Evolutionary conservation across 37 sponge, comb jelly and placozoan species (phyloP).

Genomic region (Eunapius fragilis): DNA sequence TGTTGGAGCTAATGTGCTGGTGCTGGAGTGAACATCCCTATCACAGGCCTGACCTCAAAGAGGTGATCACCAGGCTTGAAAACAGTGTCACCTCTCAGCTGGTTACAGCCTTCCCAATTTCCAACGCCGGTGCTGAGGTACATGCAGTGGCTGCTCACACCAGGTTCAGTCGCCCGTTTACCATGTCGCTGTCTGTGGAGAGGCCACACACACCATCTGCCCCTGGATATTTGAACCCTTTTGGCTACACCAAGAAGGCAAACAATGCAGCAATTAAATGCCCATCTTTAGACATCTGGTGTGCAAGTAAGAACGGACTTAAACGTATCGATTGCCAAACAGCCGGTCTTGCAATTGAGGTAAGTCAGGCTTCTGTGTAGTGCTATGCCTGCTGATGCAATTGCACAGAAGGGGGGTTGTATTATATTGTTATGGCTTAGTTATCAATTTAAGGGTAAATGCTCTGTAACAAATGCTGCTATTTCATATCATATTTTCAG

Average conservation of each 20-base stretch:
- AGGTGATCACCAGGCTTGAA: slow-evolving; percentile 38
- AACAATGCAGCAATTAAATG: neutral
- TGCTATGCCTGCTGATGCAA: no score
- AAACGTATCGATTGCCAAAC: neutral
- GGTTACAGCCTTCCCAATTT: slow-evolving; percentile 17
- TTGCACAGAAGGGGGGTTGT: no score
- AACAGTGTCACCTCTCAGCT: slow-evolving; percentile 30
- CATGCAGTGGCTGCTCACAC: neutral
- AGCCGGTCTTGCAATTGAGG: neutral
- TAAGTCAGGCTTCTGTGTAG: neutral
- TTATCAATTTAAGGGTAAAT: no score
- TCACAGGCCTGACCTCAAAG: slow-evolving; percentile 61
- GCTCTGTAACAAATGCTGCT: no score
- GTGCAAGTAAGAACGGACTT: neutral
- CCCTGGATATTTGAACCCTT: neutral
- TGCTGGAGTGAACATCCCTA: slow-evolving; percentile 83
- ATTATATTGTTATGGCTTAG: no score
- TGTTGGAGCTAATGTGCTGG: slow-evolving; percentile 89
- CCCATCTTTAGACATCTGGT: neutral
- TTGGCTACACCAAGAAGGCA: neutral
- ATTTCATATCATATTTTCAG: no score
- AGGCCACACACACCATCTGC: neutral
- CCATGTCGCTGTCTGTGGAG: neutral
- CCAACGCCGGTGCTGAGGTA: neutral
- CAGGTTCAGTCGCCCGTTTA: neutral